Percentiles rank a stretch among this genome's conserved stretches.
Conservation (phyloP, 2,113 vertebrate species). For the Pampusana beccarii region DNA sequence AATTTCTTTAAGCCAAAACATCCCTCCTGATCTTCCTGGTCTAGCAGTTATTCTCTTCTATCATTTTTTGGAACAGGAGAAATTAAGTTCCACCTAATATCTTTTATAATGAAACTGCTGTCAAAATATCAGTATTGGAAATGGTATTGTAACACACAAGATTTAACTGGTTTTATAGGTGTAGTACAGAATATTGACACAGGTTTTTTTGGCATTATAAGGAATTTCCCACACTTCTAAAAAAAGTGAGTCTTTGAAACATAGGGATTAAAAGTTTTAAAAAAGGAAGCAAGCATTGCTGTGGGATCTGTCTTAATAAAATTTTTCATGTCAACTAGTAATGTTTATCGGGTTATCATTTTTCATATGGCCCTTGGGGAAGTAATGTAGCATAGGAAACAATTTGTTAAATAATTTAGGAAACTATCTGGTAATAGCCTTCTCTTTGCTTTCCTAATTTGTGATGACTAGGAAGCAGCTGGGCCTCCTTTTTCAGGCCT, state of each 20-base stretch:
- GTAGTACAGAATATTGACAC: not conserved
- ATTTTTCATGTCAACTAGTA: not conserved
- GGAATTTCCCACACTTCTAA: not conserved
- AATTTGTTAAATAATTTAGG: not conserved
- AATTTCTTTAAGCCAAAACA: not conserved
- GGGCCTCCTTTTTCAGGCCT: not conserved
- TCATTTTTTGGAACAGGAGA: not conserved
- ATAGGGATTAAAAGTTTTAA: not conserved
- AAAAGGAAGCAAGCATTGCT: not conserved
- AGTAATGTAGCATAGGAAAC: not conserved
- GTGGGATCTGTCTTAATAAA: not conserved
- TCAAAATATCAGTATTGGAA: not conserved
- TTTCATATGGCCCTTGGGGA: not conserved
- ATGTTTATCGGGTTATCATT: not conserved
- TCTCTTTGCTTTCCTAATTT: not conserved
- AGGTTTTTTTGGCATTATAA: not conserved
- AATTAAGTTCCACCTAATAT: not conserved
- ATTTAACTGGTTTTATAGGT: not conserved
- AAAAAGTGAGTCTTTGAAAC: not conserved
- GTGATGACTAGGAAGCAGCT: not conserved
- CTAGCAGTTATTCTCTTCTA: not conserved
- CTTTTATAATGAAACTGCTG: not conserved
- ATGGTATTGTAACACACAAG: not conserved
- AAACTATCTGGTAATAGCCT: not conserved
- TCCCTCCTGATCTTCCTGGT: accelerated